These are phyloP conservation scores for Hephaestus fuliginosus DNA, from an alignment of 2,797 vertebrate species.

Conservation along the genomic window DNA sequence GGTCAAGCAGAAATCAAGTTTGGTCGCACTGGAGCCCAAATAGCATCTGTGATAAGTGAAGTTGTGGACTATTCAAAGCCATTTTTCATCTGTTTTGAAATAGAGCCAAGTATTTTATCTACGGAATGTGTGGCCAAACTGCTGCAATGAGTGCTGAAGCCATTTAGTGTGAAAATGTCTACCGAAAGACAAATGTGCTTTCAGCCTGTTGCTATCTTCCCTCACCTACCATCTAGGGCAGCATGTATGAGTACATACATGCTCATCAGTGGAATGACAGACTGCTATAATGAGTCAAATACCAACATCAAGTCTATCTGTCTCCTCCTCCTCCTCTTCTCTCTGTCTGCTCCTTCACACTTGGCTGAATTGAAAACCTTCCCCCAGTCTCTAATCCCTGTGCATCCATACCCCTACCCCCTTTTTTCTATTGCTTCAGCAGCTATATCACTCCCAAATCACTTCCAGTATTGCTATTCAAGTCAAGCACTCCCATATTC, in stretches of 20 bases:
- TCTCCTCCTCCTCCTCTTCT: constrained; percentile 17
- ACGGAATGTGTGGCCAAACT: too few relatives aligned
- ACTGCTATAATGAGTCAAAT: neutral
- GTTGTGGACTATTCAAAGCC: constrained; percentile 6
- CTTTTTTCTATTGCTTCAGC: constrained; percentile 13
- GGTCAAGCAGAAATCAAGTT: neutral
- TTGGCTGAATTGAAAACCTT: constrained; percentile 19
- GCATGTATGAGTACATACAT: neutral
- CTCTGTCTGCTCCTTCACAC: constrained; percentile 41
- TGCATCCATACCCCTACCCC: neutral
- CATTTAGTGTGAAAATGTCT: neutral
- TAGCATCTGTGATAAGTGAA: neutral
- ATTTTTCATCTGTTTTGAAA: neutral
- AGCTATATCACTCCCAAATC: neutral
- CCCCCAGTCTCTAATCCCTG: neutral
- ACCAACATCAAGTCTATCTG: constrained; percentile 2
- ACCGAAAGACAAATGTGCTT: neutral
- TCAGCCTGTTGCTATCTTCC: neutral
- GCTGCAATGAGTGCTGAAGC: too few relatives aligned
- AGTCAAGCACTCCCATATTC: neutral
- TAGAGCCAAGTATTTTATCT: too few relatives aligned
- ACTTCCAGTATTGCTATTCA: neutral
- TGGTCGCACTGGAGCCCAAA: neutral
- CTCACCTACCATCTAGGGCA: neutral
- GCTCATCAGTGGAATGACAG: neutral